Percentiles rank a stretch among this genome's conserved stretches.
phyloP scores from a whole-genome alignment of 37 sponge, comb jelly and placozoan genomes.

The Aplysina aerophoba region DNA sequence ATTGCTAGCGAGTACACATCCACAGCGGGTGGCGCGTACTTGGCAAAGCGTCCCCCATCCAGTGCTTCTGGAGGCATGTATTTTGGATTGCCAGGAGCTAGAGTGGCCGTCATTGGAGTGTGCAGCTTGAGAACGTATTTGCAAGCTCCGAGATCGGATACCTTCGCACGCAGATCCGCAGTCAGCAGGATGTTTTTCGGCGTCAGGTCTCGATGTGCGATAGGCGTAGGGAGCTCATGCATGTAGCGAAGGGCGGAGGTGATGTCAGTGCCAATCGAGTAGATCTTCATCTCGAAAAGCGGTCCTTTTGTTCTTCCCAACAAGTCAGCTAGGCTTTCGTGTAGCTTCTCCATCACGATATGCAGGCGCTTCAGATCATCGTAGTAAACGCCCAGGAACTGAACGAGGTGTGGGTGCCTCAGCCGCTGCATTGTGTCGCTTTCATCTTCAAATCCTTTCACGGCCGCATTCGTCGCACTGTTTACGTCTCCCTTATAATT shows the following conservation, averaged over 20 bases:
- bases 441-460: background rate
- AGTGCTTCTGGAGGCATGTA: conserved; percentile 38
- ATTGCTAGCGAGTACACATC: conserved; percentile 27
- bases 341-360: conserved; percentile 1
- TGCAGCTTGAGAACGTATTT: conserved; percentile 1
- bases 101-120: background rate
- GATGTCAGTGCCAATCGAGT: conserved; percentile 5
- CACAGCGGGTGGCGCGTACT: background rate
- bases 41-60: background rate
- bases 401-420: conserved; percentile 23
- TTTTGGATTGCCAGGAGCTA: conserved; percentile 2
- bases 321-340: background rate
- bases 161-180: background rate
- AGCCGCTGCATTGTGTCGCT: background rate
- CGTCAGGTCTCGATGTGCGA: conserved; percentile 27
- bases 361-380: background rate
- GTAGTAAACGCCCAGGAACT: conserved; percentile 21
- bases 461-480: background rate
- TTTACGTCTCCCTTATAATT: too few species aligned
- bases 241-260: conserved; percentile 20
- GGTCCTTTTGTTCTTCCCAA: background rate
- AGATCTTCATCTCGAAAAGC: background rate
- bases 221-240: background rate
- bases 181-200: conserved; percentile 35
- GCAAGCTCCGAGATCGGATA: conserved; percentile 25